Base-by-base conservation (phyloP, 2,888 invertebrate genomes). In the Heliconius sara region DNA sequence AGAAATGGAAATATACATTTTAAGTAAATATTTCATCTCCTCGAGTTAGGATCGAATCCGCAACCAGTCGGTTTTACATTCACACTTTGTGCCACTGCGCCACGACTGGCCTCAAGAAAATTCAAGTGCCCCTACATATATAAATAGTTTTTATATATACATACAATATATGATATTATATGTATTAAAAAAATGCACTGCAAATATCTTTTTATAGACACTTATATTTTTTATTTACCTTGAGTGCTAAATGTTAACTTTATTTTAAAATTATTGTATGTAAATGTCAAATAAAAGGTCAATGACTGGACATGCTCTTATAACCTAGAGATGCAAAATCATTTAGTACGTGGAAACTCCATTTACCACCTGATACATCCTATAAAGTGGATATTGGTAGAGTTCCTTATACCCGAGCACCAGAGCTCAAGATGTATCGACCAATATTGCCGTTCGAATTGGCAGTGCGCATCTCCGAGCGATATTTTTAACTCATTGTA, bases 401-500 rank as follows among this genome's bases (percentile, higher is more conserved):
- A 83, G 82, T 86, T 86, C 86, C 89, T 88, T 86, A 87, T 88
- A 85, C 79, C 88, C 81, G 79, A 84, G 92, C 91, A 92, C 91
- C 93, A 93, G 92, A 93, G 93, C 91, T 92, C 91, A 92, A 91
- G 90, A 91, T 91, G 91, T 90, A 91, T 89, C 90, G 91, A 91
- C 90, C 90, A 25, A 87, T 89, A 88, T 87, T 86, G 89, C 87
- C 88, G 89, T 87, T 88, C 87, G 91, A 93, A 89, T 95, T 95
- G 95, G 95, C 95, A 95, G 90, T 91, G 95, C 93, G 92, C 93
- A 93, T 95, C 95, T 94, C 92, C 83, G 93, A 93, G 93, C 93
- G 94, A 84, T 95, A 95, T 95, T 95, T 95, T 94, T 95, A 95
- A 94, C 95, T 95, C 95, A 95, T 93, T 95, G 91, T 94, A 91